Percentiles rank a stretch among this genome's conserved stretches.
Conservation (phyloP, 2,797 vertebrate genomes). For the Phoeniculus purpureus region DNA sequence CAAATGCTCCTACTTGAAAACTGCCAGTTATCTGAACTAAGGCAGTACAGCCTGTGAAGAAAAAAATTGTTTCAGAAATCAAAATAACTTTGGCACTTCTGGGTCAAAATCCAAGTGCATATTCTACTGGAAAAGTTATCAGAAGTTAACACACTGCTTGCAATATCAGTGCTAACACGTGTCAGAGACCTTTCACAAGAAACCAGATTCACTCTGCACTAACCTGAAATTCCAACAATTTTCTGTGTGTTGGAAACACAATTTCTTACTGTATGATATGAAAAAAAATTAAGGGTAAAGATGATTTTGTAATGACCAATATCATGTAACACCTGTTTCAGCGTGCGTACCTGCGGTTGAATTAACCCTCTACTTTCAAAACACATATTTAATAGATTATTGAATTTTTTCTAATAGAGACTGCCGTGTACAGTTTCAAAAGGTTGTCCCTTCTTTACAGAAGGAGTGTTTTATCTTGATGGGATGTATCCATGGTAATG, state of each 20-base stretch:
- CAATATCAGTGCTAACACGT: background rate
- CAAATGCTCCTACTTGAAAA: constrained; percentile 12
- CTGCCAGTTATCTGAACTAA: background rate
- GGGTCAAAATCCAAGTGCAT: constrained; percentile 32
- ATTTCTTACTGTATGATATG: background rate
- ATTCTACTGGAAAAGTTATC: background rate
- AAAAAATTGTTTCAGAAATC: constrained; percentile 14
- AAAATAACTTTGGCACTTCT: constrained; percentile 19
- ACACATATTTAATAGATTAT: background rate
- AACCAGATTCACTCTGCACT: background rate
- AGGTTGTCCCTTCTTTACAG: background rate
- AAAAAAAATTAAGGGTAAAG: background rate
- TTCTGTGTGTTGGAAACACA: background rate
- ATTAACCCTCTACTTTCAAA: background rate
- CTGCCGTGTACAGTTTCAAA: background rate
- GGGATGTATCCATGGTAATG: background rate
- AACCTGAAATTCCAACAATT: background rate
- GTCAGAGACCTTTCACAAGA: constrained; percentile 21
- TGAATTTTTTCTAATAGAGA: background rate
- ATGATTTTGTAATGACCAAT: background rate
- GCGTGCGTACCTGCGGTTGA: background rate
- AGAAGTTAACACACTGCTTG: background rate
- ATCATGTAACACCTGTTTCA: background rate
- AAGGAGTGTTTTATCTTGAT: background rate
- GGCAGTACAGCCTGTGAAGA: background rate